Base-by-base conservation (phyloP, 2,113 vertebrate genomes). In the Amazona guildingii region DNA sequence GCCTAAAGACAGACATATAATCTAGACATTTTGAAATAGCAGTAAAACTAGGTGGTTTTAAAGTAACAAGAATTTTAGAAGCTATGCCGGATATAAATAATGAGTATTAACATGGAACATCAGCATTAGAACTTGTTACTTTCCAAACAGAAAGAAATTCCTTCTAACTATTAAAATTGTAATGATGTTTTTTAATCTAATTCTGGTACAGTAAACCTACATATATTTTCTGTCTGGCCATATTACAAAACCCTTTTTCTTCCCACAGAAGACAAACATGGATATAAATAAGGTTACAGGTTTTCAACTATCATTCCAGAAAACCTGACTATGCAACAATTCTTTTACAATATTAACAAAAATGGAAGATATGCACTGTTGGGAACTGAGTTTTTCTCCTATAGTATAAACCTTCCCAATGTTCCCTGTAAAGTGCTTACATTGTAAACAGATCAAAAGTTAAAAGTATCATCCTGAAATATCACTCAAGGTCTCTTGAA, bases 11-110 rank as follows among this genome's bases (percentile, higher is more conserved):
- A 90, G 24, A 89, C 17, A 77, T 44, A 78, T 20, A 88, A 70
- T 9, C 86, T 24, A 87, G 31, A 76, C 41, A 86, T 79, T 91
- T 35, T 51, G n/a, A 87, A 86, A 82, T 8, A 92, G 63, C 87
- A 69, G 29, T 77, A 90, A 95, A 95, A 83, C 3, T 66, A 89
- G 33, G n/a, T 93, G 55, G 44, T 69, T 80, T 88, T 66, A 77
- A 86, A 84, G 61, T 63, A 84, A 92, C 39, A 94, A 28, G 67
- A 29, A 79, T 88, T 93, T 76, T 88, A 90, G 86, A 94, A 63
- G 44, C 66, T 90, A 78, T 85, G 39, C 63, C 91, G 77, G 63
- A 92, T 94, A 74, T 63, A 97, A 98, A 97, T 95, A 97, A 95
- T 91, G 88, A 91, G 92, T 93, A 91, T 80, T 83, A 92, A 74